These are phyloP conservation scores for Platycheirus albimanus DNA, from an alignment of 2,888 invertebrate species.

Conservation along the genomic window DNA sequence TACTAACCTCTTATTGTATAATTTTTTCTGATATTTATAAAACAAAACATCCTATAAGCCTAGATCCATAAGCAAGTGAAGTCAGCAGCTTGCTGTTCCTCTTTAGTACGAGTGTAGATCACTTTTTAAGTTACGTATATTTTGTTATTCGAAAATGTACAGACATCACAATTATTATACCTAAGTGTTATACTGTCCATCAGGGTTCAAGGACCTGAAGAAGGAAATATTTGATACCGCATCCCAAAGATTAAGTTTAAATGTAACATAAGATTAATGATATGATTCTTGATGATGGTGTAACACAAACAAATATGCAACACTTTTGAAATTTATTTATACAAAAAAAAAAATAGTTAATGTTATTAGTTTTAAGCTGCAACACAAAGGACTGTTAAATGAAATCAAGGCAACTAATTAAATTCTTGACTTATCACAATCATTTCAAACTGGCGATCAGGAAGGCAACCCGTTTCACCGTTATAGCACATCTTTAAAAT, in stretches of 20 bases:
- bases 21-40: constrained; percentile 47
- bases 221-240: constrained; percentile 40
- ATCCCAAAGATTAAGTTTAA: constrained; percentile 64
- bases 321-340: constrained; percentile 12
- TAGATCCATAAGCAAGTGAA: no score
- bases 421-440: background rate
- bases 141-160: background rate
- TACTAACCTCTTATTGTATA: constrained; percentile 74
- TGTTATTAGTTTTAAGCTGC: background rate
- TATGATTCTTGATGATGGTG: constrained; percentile 25
- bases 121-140: constrained; percentile 39
- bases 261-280: constrained; percentile 39
- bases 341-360: background rate
- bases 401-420: background rate
- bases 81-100: constrained; percentile 44
- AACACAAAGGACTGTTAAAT: background rate
- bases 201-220: constrained; percentile 10
- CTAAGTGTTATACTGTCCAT: background rate
- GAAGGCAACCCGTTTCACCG: no score
- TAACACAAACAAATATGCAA: constrained; percentile 24
- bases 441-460: no score
- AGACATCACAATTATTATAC: constrained; percentile 16
- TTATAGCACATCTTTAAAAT: no score
- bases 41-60: constrained; percentile 47
- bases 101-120: constrained; percentile 55